Evolutionary conservation across 2,888 invertebrate genomes (phyloP), one percentile per base, ranked within the genome.

Genomic region (Hofmannophila pseudospretella): DNA sequence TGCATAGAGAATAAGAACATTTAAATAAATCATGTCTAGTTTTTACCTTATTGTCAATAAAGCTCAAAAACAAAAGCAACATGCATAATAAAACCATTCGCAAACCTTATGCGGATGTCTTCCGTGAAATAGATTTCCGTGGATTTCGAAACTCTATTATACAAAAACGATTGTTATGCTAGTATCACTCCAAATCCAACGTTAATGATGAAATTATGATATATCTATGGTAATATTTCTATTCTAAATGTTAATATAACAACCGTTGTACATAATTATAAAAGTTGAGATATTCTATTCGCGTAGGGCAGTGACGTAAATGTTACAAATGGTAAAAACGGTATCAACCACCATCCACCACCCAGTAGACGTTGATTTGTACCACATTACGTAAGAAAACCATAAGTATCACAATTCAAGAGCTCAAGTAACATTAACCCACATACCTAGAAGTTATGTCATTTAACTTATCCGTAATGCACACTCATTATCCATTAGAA

Each of bases 351-450:
- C n/a, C n/a, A 31, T 31, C 4, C 13, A 5, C 11, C 8, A 23
- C 13, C 10, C 3, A 10, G 14, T 13, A 20, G 5, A 27, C 11
- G 27, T 31, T 20, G 31, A 31, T 31, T 20, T 25, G 9, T 8
- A 4, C 22, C 5, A 11, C 13, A 26, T 48, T 45, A 36, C 11
- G 43, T 32, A 48, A 49, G 33, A 5, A 8, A 25, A 25, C 28
- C 42, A 47, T 43, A 47, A 45, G 40, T 39, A 37, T 39, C 39
- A 38, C 29, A 40, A 37, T 32, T 43, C 38, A 38, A 57, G 39
- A 51, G 49, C 51, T 48, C 43, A 32, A 14, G 58, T 58, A 49
- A 45, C 46, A 58, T 66, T 63, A 66, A 55, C 67, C 61, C 39
- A 63, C 46, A 58, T 60, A 42, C 31, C n/a, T n/a, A 23, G n/a